phyloP scores from a whole-genome alignment of 2,113 vertebrate genomes.

The Syngnathus floridae region DNA sequence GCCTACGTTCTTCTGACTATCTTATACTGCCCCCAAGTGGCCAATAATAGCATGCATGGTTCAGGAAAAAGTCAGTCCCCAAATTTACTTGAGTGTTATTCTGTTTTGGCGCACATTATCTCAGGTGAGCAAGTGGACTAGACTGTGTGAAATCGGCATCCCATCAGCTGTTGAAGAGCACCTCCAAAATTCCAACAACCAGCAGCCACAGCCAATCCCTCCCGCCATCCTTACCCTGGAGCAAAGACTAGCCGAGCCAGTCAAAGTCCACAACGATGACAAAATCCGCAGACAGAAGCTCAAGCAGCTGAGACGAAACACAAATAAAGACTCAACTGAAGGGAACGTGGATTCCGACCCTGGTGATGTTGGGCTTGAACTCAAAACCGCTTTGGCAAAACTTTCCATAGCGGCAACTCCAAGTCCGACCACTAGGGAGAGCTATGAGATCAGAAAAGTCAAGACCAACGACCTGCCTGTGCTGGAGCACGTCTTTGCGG shows the following conservation, averaged over 20 bases:
- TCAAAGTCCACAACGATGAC: constrained; percentile 93
- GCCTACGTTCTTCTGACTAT: no score
- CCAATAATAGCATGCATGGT: no score
- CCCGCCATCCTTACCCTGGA: constrained; percentile 79
- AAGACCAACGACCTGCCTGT: constrained; percentile 80
- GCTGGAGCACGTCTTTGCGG: constrained; percentile 89
- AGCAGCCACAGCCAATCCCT: constrained; percentile 61
- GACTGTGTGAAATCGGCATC: constrained; percentile 89
- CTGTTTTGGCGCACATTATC: background rate
- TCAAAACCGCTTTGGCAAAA: constrained; percentile 80
- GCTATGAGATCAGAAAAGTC: constrained; percentile 80
- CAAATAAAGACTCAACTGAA: constrained; percentile 7
- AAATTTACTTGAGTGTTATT: background rate
- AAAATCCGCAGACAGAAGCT: constrained; percentile 93
- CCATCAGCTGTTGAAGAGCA: constrained; percentile 83
- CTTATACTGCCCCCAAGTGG: no score
- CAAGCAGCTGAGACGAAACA: constrained; percentile 56
- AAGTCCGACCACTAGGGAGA: constrained; percentile 68
- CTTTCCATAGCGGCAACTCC: constrained; percentile 67
- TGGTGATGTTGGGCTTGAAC: constrained; percentile 65
- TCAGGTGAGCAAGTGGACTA: constrained; percentile 96
- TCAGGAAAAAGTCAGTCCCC: no score
- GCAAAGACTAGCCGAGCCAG: constrained; percentile 82
- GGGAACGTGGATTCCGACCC: constrained; percentile 12
- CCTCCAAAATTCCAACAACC: constrained; percentile 59